phyloP scores from a whole-genome alignment of 2,113 vertebrate species.

The Leptobrachium leishanense region DNA sequence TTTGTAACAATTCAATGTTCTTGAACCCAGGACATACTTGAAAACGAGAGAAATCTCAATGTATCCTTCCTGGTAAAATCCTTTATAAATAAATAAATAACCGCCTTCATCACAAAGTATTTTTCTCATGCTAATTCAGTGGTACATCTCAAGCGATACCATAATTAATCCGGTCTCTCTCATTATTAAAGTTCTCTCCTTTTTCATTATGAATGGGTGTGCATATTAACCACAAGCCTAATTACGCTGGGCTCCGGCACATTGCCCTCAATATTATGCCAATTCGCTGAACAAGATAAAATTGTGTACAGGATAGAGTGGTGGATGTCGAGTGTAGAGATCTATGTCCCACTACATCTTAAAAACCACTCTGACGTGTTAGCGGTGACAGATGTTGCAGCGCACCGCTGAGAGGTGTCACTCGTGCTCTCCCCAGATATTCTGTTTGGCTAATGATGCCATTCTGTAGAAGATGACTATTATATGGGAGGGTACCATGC shows the following conservation, averaged over 20 bases:
- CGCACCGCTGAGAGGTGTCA: conserved; percentile 5
- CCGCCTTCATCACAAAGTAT: no score
- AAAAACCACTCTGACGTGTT: neutral
- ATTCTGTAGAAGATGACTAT: neutral
- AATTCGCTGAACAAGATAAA: no score
- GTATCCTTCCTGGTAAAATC: no score
- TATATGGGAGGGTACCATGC: neutral
- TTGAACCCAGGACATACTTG: no score
- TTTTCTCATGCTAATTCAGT: no score
- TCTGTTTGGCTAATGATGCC: neutral
- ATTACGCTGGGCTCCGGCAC: neutral
- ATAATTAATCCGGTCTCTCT: no score
- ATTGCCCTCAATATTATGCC: no score
- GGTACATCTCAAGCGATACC: no score
- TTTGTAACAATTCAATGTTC: no score
- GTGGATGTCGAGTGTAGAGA: neutral
- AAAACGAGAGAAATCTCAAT: no score
- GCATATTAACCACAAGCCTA: neutral
- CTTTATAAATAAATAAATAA: no score
- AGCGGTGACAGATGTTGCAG: conserved; percentile 29
- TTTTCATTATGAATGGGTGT: neutral
- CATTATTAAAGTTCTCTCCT: neutral
- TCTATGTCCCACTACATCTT: neutral
- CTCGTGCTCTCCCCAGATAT: neutral
- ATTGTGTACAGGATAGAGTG: neutral